Percentiles rank a stretch among this genome's conserved stretches.
phyloP scores from a whole-genome alignment of 2,888 invertebrate species.

The Galerucella calmariensis region DNA sequence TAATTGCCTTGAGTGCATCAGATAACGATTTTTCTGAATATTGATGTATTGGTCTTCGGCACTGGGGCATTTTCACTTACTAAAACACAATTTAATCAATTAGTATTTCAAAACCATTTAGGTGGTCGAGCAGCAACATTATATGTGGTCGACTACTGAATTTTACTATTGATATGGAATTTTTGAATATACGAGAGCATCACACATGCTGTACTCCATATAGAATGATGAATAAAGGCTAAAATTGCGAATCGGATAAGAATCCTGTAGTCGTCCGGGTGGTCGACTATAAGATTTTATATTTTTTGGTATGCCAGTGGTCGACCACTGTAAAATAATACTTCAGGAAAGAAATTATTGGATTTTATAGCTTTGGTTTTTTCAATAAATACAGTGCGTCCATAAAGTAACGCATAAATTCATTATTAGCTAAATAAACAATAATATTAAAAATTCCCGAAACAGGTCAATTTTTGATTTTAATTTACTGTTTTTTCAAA shows the following conservation, averaged over 20 bases:
- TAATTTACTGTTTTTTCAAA: too few species aligned
- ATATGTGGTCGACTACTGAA: slow-evolving; percentile 26
- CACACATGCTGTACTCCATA: not conserved
- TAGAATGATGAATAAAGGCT: not conserved
- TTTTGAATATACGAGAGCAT: not conserved
- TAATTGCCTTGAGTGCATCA: too few species aligned
- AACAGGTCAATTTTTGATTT: too few species aligned
- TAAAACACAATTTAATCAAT: slow-evolving; percentile 38
- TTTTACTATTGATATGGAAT: not conserved
- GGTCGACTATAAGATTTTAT: too few species aligned
- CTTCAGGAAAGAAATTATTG: not conserved
- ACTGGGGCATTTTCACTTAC: not conserved
- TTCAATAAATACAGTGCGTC: too few species aligned
- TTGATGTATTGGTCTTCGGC: not conserved
- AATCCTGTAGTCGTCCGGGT: slow-evolving; percentile 18
- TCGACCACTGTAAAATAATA: slow-evolving; percentile 16
- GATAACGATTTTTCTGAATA: too few species aligned
- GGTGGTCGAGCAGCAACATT: slow-evolving; percentile 10
- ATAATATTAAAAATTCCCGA: too few species aligned
- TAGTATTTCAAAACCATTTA: not conserved
- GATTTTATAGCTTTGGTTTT: too few species aligned
- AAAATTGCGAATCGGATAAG: slow-evolving; percentile 9
- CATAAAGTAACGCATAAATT: too few species aligned
- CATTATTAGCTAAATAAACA: too few species aligned
- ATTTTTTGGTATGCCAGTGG: not conserved